Percentiles rank a stretch among this genome's conserved stretches.
These are phyloP conservation scores for Bombyx mandarina DNA, from an alignment of 1,140 invertebrate genomes.

Conservation along the genomic window DNA sequence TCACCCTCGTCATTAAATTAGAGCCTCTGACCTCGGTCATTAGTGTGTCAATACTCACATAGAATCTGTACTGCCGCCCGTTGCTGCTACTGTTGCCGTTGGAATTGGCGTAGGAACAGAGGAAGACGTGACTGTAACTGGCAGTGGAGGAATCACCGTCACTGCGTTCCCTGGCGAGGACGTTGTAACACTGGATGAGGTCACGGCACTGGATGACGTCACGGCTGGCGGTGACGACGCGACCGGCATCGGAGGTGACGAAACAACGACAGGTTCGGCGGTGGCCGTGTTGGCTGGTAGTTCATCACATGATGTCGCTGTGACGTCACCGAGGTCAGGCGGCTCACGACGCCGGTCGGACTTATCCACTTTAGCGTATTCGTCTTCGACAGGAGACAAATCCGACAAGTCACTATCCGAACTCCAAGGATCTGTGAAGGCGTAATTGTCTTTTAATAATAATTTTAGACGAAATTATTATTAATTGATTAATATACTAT, in stretches of 20 bases:
- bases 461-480: background rate
- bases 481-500: too few species aligned
- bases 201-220: background rate
- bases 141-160: too few species aligned
- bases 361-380: conserved; percentile 62
- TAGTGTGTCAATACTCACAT: too few species aligned
- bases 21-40: too few species aligned
- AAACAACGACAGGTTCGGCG: background rate
- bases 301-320: conserved; percentile 25
- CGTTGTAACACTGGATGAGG: background rate
- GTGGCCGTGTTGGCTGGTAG: background rate
- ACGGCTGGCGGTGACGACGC: background rate
- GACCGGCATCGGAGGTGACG: background rate
- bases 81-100: background rate
- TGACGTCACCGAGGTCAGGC: conserved; percentile 59
- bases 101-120: background rate
- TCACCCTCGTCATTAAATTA: too few species aligned
- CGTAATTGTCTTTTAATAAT: background rate
- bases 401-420: conserved; percentile 62
- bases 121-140: too few species aligned
- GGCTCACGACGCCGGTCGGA: conserved; percentile 44
- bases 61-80: too few species aligned
- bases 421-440: conserved; percentile 58
- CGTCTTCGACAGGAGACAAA: conserved; percentile 56
- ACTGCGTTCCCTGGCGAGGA: background rate